phyloP scores from a whole-genome alignment of 2,888 invertebrate genomes.

The Agrilus biguttatus region DNA sequence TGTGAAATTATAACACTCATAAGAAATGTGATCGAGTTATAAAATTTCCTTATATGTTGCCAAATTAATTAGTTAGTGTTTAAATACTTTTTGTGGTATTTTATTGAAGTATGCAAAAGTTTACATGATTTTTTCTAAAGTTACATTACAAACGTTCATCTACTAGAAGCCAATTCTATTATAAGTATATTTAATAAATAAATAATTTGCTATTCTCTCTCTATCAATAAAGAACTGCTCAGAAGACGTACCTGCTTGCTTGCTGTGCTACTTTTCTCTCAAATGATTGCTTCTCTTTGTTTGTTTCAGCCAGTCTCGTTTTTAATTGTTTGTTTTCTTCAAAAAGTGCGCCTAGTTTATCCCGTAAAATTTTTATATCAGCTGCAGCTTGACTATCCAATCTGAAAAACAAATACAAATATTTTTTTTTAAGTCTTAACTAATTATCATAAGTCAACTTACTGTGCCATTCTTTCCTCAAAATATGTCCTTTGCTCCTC shows the following conservation, averaged over 20 bases:
- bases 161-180: too few species aligned
- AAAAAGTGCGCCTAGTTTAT: slow-evolving; percentile 32
- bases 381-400: slow-evolving; percentile 24
- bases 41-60: too few species aligned
- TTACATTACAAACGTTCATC: too few species aligned
- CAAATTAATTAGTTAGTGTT: too few species aligned
- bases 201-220: neutral
- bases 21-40: too few species aligned
- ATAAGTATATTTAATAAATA: too few species aligned
- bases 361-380: slow-evolving; percentile 27
- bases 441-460: slow-evolving; percentile 6
- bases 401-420: slow-evolving; percentile 11
- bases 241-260: slow-evolving; percentile 37
- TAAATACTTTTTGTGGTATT: too few species aligned
- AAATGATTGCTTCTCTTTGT: slow-evolving; percentile 49
- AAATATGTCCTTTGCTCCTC: slow-evolving; percentile 88
- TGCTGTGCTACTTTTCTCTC: slow-evolving; percentile 58
- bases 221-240: neutral
- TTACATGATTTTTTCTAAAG: too few species aligned
- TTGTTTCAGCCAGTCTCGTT: slow-evolving; percentile 37
- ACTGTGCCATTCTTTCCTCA: slow-evolving; percentile 58
- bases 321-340: slow-evolving; percentile 35
- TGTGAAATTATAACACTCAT: too few species aligned
- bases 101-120: too few species aligned
- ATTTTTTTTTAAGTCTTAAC: neutral